Evolutionary conservation across 2,888 invertebrate genomes (phyloP).

Genomic region (Petrolisthes cinctipes): DNA sequence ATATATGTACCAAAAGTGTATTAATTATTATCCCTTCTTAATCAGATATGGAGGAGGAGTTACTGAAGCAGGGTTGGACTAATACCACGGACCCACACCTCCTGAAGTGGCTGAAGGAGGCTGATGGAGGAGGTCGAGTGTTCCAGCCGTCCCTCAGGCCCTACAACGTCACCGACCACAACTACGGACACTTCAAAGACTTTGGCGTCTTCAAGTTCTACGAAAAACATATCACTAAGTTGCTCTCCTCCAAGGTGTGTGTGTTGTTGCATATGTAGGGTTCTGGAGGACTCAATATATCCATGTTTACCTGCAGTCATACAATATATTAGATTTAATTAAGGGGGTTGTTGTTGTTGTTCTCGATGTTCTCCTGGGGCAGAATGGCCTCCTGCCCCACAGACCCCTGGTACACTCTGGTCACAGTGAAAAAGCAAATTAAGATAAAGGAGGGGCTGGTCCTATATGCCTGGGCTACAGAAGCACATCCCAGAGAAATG

Average conservation of each 20-base stretch:
- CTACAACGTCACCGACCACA: slow-evolving; percentile 31
- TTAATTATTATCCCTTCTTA: too few relatives aligned
- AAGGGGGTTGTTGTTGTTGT: too few relatives aligned
- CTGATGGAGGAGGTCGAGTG: slow-evolving; percentile 23
- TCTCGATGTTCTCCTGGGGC: too few relatives aligned
- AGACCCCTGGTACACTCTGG: too few relatives aligned
- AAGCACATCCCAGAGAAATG: too few relatives aligned
- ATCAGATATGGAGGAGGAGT: slow-evolving; percentile 4
- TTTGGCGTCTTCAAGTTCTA: slow-evolving; percentile 29
- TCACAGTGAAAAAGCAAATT: too few relatives aligned
- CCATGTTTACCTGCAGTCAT: background rate
- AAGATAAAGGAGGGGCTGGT: too few relatives aligned
- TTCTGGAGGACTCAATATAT: background rate
- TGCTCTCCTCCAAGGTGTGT: slow-evolving; percentile 23
- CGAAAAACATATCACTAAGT: slow-evolving; percentile 11
- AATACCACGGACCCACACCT: slow-evolving; percentile 19
- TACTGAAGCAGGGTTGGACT: slow-evolving; percentile 34
- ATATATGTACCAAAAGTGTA: too few relatives aligned
- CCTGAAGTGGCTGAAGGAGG: slow-evolving; percentile 19
- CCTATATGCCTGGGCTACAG: too few relatives aligned
- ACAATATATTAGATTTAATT: too few relatives aligned
- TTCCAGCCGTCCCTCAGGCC: slow-evolving; percentile 24
- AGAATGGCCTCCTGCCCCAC: too few relatives aligned
- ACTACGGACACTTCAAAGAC: slow-evolving; percentile 13
- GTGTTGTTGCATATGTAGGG: background rate